Conservation (phyloP, 2,113 vertebrate genomes). For the Climacteris rufus region DNA sequence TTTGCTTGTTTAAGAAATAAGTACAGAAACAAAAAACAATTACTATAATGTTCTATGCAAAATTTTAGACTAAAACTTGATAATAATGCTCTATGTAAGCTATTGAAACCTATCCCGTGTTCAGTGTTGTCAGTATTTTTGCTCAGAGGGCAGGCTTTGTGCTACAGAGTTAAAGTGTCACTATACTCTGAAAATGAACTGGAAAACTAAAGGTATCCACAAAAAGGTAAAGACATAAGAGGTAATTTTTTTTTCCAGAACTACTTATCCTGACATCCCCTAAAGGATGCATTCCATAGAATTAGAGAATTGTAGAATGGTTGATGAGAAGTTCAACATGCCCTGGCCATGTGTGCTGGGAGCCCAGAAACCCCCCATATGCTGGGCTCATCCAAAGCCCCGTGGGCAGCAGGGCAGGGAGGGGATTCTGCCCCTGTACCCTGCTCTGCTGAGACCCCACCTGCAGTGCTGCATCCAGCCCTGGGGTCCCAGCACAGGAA, state of each 20-base stretch:
- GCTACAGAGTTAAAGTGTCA: not conserved
- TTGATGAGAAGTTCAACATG: not conserved
- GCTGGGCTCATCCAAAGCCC: not conserved
- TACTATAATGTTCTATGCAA: not conserved
- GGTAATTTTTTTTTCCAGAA: not conserved
- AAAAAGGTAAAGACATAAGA: not conserved
- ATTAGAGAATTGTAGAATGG: not conserved
- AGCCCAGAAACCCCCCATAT: not conserved
- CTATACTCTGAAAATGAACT: not conserved
- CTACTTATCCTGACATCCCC: not conserved
- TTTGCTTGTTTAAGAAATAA: not conserved
- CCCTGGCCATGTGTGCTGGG: fast-evolving
- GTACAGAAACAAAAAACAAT: fast-evolving
- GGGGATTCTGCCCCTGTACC: not conserved
- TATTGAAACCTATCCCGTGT: not conserved
- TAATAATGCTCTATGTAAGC: not conserved
- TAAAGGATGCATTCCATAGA: not conserved
- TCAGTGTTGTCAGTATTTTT: not conserved
- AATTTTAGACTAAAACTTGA: not conserved
- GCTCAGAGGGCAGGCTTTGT: not conserved
- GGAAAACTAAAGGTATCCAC: not conserved
- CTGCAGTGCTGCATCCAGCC: not conserved
- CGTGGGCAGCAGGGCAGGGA: not conserved
- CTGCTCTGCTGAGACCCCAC: not conserved
- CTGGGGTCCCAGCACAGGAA: no score